Evolutionary conservation across 2,113 vertebrate species (phyloP).

Genomic region (Hydrolagus affinis): DNA sequence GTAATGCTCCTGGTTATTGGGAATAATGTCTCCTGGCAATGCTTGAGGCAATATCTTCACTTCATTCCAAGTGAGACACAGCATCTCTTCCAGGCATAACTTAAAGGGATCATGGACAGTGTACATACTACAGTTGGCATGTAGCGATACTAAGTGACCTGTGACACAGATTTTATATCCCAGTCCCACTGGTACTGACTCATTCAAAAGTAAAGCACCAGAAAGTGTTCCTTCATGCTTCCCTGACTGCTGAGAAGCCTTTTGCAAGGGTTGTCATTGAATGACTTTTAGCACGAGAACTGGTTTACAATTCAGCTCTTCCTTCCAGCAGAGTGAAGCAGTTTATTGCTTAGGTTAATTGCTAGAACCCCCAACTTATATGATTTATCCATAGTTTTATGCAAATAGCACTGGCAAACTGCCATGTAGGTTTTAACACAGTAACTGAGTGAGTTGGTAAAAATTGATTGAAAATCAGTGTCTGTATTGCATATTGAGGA

Average conservation of each 20-base stretch:
- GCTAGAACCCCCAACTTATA: not conserved
- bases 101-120: too few relatives aligned
- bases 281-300: not conserved
- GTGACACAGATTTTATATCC: not conserved
- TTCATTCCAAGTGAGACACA: too few relatives aligned
- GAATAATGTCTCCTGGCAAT: too few relatives aligned
- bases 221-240: not conserved
- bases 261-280: not conserved
- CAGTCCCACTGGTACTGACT: not conserved
- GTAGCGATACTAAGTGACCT: not conserved
- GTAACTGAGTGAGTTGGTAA: not conserved
- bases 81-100: too few relatives aligned
- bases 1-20: too few relatives aligned
- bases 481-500: not conserved
- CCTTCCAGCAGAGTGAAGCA: not conserved
- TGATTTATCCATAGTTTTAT: not conserved
- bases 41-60: too few relatives aligned
- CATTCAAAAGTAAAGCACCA: not conserved
- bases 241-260: not conserved
- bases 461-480: not conserved
- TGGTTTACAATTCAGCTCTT: not conserved
- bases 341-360: not conserved
- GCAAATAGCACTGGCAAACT: not conserved
- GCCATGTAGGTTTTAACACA: not conserved
- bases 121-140: too few relatives aligned